Evolutionary conservation across 2,888 invertebrate species (phyloP), one percentile per base, ranked within the genome.

Genomic region (Mythimna albipuncta): DNA sequence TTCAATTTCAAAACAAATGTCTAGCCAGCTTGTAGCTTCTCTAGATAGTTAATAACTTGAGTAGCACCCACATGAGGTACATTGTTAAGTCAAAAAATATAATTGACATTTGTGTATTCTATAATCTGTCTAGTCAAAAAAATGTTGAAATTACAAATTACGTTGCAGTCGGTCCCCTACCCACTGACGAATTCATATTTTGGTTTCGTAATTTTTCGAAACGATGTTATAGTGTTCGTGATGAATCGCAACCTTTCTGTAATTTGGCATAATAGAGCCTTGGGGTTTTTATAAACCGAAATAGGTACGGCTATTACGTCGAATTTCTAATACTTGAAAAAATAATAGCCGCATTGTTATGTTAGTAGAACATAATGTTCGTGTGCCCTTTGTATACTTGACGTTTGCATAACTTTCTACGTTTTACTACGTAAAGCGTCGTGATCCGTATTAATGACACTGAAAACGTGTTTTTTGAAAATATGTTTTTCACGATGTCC

Each of bases 191-290:
- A 61, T 52, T 69, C 52, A 59, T 69, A 50, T 66, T 69, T 69
- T 62, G 47, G 52, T 83, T 74, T 83, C 74, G 77, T 58, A 80
- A 85, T 58, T 74, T 68, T 68, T 50, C 21, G 54, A 77, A 54
- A 80, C 61, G 81, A 69, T 70, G 64, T 61, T 74, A 50, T 69
- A 76, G 63, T 67, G 62, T 80, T 82, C 76, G 75, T 75, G 77
- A 72, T 80, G 72, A 77, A 77, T 80, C 64, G 77, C 59, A 72
- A 68, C 58, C 73, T 71, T 75, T 79, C 69, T 78, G 72, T 73
- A 85, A 83, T 85, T 79, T 83, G 75, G 69, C 73, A 64, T 85
- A 82, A 79, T 82, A 71, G 58, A 84, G 84, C 82, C 84, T 84
- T 78, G 67, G 72, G 72, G 72, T 83, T 83, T 81, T 81, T 83